Evolutionary conservation across 1,140 invertebrate genomes (phyloP).

Genomic region (Achatina immaculata): DNA sequence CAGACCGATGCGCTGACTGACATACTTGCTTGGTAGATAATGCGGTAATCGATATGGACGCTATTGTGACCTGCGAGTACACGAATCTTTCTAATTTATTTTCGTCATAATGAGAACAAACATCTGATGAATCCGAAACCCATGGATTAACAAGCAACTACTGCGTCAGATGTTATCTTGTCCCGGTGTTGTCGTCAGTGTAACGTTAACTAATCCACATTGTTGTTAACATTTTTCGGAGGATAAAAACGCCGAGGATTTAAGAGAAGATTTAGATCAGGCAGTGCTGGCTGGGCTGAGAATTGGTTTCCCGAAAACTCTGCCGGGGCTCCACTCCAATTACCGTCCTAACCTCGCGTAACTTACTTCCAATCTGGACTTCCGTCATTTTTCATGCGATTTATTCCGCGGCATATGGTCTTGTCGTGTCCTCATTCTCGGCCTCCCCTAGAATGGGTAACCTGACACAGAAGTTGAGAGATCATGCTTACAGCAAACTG

Average conservation of each 20-base stretch:
- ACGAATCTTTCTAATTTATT: background rate
- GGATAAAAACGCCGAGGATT: background rate
- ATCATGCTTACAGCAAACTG: no score
- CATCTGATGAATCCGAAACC: slow-evolving; percentile 9
- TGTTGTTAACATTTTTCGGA: background rate
- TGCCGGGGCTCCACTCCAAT: background rate
- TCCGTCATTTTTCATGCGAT: no score
- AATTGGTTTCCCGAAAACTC: background rate
- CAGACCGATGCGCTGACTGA: no score
- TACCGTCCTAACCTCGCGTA: background rate
- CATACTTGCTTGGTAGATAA: no score
- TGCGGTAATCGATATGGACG: no score
- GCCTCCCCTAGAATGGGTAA: no score
- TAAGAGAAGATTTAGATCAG: background rate
- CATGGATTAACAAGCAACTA: background rate
- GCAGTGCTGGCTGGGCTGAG: background rate
- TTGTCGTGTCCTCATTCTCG: no score
- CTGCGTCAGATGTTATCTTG: background rate
- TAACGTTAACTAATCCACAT: background rate
- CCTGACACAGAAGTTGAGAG: no score
- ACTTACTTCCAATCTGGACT: no score
- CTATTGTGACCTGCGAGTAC: no score
- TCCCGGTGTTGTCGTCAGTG: background rate
- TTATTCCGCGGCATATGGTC: no score
- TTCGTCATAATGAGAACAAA: background rate